These are phyloP conservation scores for Amphiduros pacificus DNA, from an alignment of 2,888 invertebrate species.

Conservation along the genomic window DNA sequence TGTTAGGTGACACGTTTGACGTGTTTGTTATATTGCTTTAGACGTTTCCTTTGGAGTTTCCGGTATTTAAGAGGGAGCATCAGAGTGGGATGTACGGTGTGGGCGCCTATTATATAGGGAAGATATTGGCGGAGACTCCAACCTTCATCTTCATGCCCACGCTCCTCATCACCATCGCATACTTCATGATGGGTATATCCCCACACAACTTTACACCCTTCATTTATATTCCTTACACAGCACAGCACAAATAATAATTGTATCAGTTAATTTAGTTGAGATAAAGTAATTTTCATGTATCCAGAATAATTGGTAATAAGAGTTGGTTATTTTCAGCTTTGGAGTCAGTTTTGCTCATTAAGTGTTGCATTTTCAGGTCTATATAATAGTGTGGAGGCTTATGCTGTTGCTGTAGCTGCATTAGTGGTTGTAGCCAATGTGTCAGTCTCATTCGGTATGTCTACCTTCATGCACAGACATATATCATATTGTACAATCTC, in stretches of 20 bases:
- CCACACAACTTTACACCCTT: too few relatives aligned
- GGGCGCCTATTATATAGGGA: slow-evolving; percentile 44
- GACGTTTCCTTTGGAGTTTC: slow-evolving; percentile 46
- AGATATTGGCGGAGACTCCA: slow-evolving; percentile 65
- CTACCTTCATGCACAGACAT: not conserved
- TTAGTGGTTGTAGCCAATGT: slow-evolving; percentile 82
- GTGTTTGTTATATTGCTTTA: too few relatives aligned
- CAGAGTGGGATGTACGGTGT: slow-evolving; percentile 48
- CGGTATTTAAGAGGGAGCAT: slow-evolving; percentile 48
- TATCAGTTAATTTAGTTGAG: too few relatives aligned
- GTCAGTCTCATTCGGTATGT: slow-evolving; percentile 74
- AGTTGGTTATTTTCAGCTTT: too few relatives aligned
- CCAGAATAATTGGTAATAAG: too few relatives aligned
- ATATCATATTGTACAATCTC: too few relatives aligned
- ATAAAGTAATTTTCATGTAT: too few relatives aligned
- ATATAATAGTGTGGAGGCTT: slow-evolving; percentile 27
- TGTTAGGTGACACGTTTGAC: too few relatives aligned
- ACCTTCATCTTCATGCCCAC: slow-evolving; percentile 81
- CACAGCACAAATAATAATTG: too few relatives aligned
- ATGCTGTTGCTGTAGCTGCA: slow-evolving; percentile 62
- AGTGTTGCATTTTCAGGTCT: slow-evolving; percentile 12
- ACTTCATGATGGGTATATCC: slow-evolving; percentile 84
- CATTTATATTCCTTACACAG: too few relatives aligned
- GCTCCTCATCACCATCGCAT: slow-evolving; percentile 79
- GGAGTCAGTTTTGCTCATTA: too few relatives aligned